Base-by-base conservation (phyloP, 2,113 vertebrate genomes). In the Pleuronectes platessa region DNA sequence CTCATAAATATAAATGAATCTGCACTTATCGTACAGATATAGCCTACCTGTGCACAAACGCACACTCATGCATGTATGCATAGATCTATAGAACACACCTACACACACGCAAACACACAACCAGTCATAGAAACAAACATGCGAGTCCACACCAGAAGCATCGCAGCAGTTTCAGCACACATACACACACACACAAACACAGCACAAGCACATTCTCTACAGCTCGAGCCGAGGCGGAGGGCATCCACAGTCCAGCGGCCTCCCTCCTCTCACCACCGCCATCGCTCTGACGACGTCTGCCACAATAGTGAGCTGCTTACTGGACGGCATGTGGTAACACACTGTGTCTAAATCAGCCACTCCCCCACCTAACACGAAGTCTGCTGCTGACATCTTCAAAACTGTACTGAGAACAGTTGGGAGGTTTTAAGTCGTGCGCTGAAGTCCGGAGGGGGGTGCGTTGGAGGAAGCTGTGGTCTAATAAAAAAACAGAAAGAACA, bases 231-330 rank as follows among this genome's bases (percentile, higher is more conserved):
- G 37, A 40, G 37, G 37, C 11, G 37, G 47, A 49, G 47, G 88
- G 58, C 89, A 86, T 66, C 79, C 71, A 70, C 74, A 90, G 91
- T 84, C 88, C 81, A 85, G 75, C 21, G 35, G 67, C 45, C 31
- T 62, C 71, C 65, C 78, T 66, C 71, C 81, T 56, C 79, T 42
- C 10, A 15, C 67, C 78, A 15, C 68, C 68, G 9, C 62, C 73
- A 45, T 71, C 69, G 18, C 69, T 20, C 45, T 20, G 65, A n/a
- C 51, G 8, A 35, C 64, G 11, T 2, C 69, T 4, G 53, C 53
- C 5, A n/a, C 61, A 31, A 80, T 79, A 83, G 84, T 87, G 84
- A 87, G 84, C 73, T 61, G 79, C 76, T 80, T 76, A 69, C 82
- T 45, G 86, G 82, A 77, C 59, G n/a, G 21, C 21, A 0, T 82